phyloP scores from a whole-genome alignment of 2,888 invertebrate species.

The Epinotia bilunana region DNA sequence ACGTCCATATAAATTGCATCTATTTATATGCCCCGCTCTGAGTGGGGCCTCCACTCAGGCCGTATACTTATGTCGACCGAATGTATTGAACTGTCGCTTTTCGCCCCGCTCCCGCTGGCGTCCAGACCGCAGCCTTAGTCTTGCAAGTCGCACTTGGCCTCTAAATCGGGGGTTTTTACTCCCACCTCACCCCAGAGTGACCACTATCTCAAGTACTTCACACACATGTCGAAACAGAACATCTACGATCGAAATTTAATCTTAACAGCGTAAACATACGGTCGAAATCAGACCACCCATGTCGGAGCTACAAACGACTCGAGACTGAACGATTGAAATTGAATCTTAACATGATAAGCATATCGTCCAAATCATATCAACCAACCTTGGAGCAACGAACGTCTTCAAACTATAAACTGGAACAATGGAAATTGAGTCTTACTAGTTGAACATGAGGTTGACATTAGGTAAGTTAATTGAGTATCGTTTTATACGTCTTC shows the following conservation, averaged over 20 bases:
- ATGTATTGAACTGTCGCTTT: too few relatives aligned
- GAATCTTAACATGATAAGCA: background rate
- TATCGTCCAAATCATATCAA: background rate
- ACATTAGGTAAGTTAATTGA: background rate
- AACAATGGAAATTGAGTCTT: background rate
- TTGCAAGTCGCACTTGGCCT: slow-evolving; percentile 2
- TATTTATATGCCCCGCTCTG: too few relatives aligned
- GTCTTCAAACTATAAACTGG: background rate
- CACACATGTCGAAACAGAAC: background rate
- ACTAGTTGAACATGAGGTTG: background rate
- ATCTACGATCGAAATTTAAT: background rate
- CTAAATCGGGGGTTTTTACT: slow-evolving; percentile 8
- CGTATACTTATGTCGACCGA: too few relatives aligned
- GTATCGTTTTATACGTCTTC: background rate
- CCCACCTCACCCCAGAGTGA: background rate
- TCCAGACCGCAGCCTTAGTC: too few relatives aligned
- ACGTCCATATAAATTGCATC: too few relatives aligned
- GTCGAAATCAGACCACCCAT: background rate
- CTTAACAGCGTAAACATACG: background rate
- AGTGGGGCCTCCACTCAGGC: too few relatives aligned
- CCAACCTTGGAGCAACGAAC: background rate
- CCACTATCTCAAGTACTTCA: slow-evolving; percentile 9
- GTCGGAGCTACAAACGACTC: background rate
- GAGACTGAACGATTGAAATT: background rate
- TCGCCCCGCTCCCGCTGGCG: too few relatives aligned